A percentile compares a stretch with the other conserved stretches of the same genome.
These are phyloP conservation scores for Chamaetylas fuelleborni DNA, from an alignment of 2,113 vertebrate species.

Conservation along the genomic window DNA sequence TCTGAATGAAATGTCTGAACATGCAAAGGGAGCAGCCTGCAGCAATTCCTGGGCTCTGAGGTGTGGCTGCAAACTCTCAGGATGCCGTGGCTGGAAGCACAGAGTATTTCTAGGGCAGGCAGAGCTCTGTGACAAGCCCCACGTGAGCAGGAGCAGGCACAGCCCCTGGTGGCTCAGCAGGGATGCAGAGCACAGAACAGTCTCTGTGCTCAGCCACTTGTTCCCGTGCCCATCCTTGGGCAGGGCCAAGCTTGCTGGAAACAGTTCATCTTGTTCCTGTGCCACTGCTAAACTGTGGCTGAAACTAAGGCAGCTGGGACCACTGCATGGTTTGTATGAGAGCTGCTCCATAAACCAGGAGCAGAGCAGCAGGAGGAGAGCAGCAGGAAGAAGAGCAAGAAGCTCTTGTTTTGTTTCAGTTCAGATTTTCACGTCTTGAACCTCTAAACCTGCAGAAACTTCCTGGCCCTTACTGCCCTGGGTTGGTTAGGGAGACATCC, in stretches of 20 bases:
- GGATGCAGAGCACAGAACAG: not conserved
- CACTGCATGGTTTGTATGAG: not conserved
- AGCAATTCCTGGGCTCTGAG: not conserved
- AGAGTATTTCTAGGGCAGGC: not conserved
- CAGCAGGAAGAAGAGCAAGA: accelerated
- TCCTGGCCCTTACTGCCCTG: not conserved
- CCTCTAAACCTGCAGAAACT: not conserved
- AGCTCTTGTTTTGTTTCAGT: not conserved
- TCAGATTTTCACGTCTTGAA: not conserved
- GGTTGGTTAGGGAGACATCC: not conserved
- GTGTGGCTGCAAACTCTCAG: accelerated
- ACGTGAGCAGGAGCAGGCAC: not conserved
- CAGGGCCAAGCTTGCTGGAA: not conserved
- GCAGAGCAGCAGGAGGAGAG: not conserved
- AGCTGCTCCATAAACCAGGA: not conserved
- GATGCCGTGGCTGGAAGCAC: not conserved
- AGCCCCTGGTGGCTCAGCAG: not conserved
- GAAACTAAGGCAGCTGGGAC: not conserved
- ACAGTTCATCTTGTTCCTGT: not conserved
- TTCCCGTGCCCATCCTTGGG: not conserved
- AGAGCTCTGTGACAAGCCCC: not conserved
- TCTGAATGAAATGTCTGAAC: not conserved
- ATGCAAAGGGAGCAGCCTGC: not conserved
- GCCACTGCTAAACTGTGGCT: not conserved
- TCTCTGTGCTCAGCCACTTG: not conserved